phyloP scores from a whole-genome alignment of 2,113 vertebrate species.

The Anser brachyrhynchus region DNA sequence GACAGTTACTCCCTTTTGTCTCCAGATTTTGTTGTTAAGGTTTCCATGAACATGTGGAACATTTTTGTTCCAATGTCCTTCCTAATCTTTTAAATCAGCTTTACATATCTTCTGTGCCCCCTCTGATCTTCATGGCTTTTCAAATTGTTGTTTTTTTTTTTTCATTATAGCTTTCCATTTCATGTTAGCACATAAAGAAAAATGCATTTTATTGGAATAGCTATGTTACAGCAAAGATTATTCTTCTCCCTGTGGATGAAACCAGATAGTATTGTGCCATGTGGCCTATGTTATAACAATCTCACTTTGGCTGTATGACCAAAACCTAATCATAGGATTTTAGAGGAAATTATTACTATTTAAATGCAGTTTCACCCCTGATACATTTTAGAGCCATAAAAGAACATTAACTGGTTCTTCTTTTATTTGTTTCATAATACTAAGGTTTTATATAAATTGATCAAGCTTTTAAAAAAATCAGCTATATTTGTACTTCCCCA shows the following conservation, averaged over 20 bases:
- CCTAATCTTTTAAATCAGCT: conserved; percentile 3
- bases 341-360: conserved; percentile 38
- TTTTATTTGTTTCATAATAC: conserved; percentile 41
- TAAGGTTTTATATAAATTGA: conserved; percentile 12
- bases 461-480: conserved; percentile 17
- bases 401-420: conserved; percentile 14
- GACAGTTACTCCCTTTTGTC: not conserved
- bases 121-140: not conserved
- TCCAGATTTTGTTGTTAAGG: not conserved
- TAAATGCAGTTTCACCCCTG: not conserved
- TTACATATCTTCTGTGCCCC: not conserved
- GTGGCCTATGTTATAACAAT: not conserved
- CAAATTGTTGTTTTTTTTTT: not conserved
- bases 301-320: not conserved
- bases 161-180: not conserved
- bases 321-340: not conserved
- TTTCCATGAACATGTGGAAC: not conserved
- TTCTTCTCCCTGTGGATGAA: conserved; percentile 35
- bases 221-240: conserved; percentile 14
- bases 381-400: conserved; percentile 2
- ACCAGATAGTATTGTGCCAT: not conserved
- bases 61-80: not conserved
- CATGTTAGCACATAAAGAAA: conserved; percentile 34
- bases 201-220: conserved; percentile 2
- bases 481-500: not conserved